Percentiles rank a stretch among this genome's conserved stretches.
Conservation (phyloP, 2,113 vertebrate genomes). For the Nannospalax galili region DNA sequence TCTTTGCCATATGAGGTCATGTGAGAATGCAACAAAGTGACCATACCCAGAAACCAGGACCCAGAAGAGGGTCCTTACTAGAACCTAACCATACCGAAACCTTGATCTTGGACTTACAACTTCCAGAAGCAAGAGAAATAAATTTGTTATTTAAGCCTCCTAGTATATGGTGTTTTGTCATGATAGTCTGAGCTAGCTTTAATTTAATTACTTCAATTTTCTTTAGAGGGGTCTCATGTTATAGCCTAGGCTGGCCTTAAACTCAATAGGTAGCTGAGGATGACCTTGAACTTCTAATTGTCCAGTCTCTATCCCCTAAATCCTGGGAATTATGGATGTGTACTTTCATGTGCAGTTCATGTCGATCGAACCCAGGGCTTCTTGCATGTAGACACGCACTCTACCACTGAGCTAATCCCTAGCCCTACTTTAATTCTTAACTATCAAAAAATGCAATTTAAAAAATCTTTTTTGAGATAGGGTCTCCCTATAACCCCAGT, state of each 20-base stretch:
- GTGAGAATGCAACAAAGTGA: neutral
- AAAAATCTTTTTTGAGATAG: no score
- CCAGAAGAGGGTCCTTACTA: neutral
- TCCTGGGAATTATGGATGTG: no score
- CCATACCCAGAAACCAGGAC: neutral
- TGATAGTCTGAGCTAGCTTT: neutral
- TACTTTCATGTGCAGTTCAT: no score
- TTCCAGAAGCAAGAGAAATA: neutral
- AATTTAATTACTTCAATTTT: neutral
- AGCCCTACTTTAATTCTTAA: neutral
- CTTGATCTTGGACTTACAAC: neutral
- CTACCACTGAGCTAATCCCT: neutral
- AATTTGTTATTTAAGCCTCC: neutral
- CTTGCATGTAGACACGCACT: no score
- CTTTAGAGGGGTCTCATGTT: no score
- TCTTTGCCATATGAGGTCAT: neutral
- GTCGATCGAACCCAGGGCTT: no score
- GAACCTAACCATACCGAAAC: neutral
- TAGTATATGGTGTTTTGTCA: neutral
- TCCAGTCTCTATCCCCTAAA: no score
- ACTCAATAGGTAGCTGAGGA: neutral
- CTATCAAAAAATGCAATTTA: neutral
- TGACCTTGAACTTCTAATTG: no score
- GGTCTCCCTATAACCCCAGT: no score
- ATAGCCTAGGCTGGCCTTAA: neutral